These are phyloP conservation scores for Helicoverpa assulta DNA, from an alignment of 2,888 invertebrate species.

Conservation along the genomic window DNA sequence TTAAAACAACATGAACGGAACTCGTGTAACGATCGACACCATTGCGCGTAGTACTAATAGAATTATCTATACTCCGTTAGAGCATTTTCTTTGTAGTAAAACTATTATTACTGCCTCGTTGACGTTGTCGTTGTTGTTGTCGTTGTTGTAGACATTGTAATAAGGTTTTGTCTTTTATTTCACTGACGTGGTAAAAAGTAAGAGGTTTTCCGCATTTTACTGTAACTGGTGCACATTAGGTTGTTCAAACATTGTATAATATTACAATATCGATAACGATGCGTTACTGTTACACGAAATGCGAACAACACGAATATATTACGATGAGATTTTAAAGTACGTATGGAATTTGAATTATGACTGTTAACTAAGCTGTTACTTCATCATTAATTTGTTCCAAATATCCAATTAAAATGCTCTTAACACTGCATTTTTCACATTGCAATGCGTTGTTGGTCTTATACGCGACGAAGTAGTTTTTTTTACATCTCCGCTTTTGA, in stretches of 20 bases:
- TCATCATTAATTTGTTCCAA: conserved; percentile 2
- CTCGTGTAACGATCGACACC: no score
- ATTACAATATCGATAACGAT: conserved; percentile 43
- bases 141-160: conserved; percentile 28
- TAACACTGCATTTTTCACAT: conserved; percentile 17
- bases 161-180: conserved; percentile 49
- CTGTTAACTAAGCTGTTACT: neutral
- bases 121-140: no score
- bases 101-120: no score
- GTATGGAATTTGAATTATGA: neutral
- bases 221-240: conserved; percentile 5
- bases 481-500: no score
- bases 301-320: conserved; percentile 28
- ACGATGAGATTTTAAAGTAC: conserved; percentile 15
- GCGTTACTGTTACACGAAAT: conserved; percentile 28
- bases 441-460: no score
- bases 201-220: conserved; percentile 53
- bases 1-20: no score
- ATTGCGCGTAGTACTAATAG: no score
- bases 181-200: conserved; percentile 46
- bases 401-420: conserved; percentile 1
- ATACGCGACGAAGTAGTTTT: no score
- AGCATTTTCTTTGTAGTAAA: no score
- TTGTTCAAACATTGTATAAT: conserved; percentile 43
- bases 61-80: no score